These are phyloP conservation scores for Ephestia elutella DNA, from an alignment of 1,140 invertebrate genomes.

Conservation along the genomic window DNA sequence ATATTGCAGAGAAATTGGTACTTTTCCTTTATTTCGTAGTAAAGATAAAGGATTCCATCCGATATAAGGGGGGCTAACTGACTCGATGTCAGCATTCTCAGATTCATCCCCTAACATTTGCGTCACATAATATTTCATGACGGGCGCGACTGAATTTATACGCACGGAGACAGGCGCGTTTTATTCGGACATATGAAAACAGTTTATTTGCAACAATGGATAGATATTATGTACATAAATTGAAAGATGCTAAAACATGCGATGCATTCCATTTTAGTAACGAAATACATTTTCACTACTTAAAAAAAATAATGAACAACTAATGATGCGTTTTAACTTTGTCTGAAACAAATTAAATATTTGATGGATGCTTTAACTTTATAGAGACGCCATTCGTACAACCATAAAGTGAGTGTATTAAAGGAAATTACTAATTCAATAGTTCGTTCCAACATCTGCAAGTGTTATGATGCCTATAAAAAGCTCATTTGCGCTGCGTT, in stretches of 20 bases:
- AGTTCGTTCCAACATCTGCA: slow-evolving; percentile 47
- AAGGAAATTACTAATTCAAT: slow-evolving; percentile 53
- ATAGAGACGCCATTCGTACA: slow-evolving; percentile 26
- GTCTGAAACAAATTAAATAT: slow-evolving; percentile 26
- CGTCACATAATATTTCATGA: slow-evolving; percentile 51
- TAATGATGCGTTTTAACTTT: neutral
- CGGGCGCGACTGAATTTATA: slow-evolving; percentile 43
- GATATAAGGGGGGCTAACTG: slow-evolving; percentile 40
- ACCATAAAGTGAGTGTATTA: slow-evolving; percentile 43
- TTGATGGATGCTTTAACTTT: slow-evolving; percentile 32
- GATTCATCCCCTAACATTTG: slow-evolving; percentile 57
- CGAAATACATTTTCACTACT: neutral
- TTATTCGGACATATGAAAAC: slow-evolving; percentile 38
- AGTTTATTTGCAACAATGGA: slow-evolving; percentile 20
- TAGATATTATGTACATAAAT: slow-evolving; percentile 8
- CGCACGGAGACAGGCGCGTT: slow-evolving; percentile 41
- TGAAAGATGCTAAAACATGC: neutral
- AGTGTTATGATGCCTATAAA: slow-evolving; percentile 54
- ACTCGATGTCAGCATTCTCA: slow-evolving; percentile 39
- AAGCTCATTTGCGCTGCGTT: slow-evolving; percentile 44
- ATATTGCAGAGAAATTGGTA: slow-evolving; percentile 59
- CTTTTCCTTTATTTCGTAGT: slow-evolving; percentile 60
- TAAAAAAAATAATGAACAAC: neutral
- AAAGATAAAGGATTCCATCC: slow-evolving; percentile 50
- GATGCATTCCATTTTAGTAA: neutral